Evolutionary conservation across 2,113 vertebrate genomes (phyloP).

Genomic region (Tragulus kanchil): DNA sequence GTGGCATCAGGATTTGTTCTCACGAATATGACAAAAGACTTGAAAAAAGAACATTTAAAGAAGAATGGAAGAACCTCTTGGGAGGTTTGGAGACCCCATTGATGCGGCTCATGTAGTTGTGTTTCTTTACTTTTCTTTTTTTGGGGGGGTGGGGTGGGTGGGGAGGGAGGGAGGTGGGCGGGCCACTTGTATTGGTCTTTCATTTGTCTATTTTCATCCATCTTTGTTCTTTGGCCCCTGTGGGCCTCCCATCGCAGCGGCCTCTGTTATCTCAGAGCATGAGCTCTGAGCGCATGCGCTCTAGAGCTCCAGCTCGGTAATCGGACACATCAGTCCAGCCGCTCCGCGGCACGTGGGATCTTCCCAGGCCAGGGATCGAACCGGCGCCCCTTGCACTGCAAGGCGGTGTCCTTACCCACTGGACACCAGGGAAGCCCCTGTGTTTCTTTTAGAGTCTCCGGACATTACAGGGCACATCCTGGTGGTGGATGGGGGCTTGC

Average conservation of each 20-base stretch:
- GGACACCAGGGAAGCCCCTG: neutral
- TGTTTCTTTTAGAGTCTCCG: conserved; percentile 93
- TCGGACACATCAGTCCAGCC: no score
- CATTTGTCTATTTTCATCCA: no score
- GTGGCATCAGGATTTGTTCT: conserved; percentile 91
- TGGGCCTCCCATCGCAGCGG: no score
- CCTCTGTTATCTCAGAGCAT: no score
- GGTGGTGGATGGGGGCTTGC: conserved; percentile 95
- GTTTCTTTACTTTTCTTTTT: conserved; percentile 89
- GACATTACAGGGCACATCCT: conserved; percentile 95
- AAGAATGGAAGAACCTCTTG: conserved; percentile 90
- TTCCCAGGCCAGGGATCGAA: neutral
- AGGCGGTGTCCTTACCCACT: neutral
- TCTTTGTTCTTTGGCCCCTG: no score
- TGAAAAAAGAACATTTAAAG: conserved; percentile 88
- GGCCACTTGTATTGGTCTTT: no score
- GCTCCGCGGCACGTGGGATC: neutral
- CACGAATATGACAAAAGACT: conserved; percentile 94
- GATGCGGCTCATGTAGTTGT: conserved; percentile 92
- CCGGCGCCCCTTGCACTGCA: neutral
- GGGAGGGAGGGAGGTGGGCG: no score
- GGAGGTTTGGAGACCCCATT: conserved; percentile 92
- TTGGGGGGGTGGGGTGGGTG: no score
- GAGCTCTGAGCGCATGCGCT: no score
- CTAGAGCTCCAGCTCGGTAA: no score